Evolutionary conservation across 2,888 invertebrate genomes (phyloP).

Genomic region (Caenorhabditis sinica): DNA sequence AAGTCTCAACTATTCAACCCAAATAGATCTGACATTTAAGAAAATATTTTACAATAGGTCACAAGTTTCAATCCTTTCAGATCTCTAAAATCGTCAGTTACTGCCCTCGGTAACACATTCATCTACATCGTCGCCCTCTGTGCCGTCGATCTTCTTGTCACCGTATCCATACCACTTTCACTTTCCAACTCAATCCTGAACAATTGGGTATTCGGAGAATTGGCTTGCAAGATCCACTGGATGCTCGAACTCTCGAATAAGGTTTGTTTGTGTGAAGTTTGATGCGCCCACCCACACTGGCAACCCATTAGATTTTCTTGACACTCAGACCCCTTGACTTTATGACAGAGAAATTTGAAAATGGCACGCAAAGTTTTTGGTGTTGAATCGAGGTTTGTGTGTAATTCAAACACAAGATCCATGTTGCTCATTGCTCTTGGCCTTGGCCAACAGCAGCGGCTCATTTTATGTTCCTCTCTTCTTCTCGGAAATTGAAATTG

Average conservation of each 20-base stretch:
- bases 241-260: slow-evolving; percentile 75
- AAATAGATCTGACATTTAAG: no score
- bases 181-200: slow-evolving; percentile 68
- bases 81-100: slow-evolving; percentile 76
- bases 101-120: slow-evolving; percentile 76
- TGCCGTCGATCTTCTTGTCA: slow-evolving; percentile 74
- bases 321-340: slow-evolving; percentile 28
- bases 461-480: slow-evolving; percentile 48
- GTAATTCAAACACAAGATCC: slow-evolving; percentile 19
- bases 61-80: slow-evolving; percentile 46
- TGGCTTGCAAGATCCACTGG: slow-evolving; percentile 75
- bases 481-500: slow-evolving; percentile 58
- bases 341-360: slow-evolving; percentile 28
- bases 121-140: slow-evolving; percentile 75
- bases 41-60: no score
- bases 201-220: slow-evolving; percentile 76
- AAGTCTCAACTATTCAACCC: no score
- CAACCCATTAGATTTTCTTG: slow-evolving; percentile 8
- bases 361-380: slow-evolving; percentile 14
- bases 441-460: slow-evolving; percentile 1
- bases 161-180: slow-evolving; percentile 74
- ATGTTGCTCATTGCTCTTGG: slow-evolving; percentile 47
- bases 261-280: slow-evolving; percentile 56
- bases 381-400: slow-evolving; percentile 5
- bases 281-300: slow-evolving; percentile 23